Evolutionary conservation across 2,797 vertebrate species (phyloP), one percentile per base, ranked within the genome.

Genomic region (Cynodonichthys magdalenae): DNA sequence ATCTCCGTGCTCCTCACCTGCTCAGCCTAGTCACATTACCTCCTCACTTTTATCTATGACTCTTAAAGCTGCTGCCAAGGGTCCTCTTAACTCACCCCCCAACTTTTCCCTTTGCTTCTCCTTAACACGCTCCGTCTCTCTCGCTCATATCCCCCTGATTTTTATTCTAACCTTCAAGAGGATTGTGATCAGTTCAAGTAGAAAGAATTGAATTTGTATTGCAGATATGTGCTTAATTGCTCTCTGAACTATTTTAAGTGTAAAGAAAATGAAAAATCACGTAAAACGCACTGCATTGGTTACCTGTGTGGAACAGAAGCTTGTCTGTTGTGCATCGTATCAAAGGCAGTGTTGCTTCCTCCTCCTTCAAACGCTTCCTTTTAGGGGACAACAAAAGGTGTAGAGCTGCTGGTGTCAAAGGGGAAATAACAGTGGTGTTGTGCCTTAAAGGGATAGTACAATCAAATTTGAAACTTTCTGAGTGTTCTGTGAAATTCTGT

Each of bases 21-120:
- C 86, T 87, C 82, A 87, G 81, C 70, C 64, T 85, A 49, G 83
- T 87, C 84, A 87, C 84, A 89, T 90, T 85, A 87, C 75, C 80
- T 78, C 79, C 81, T 86, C 80, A 83, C 83, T 86, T 90, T 86
- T 85, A 88, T 90, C 81, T 89, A 84, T 86, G 86, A 86, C 87
- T 89, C 82, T 88, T 84, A 84, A 90, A 86, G 80, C 85, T 83
- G 67, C 62, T 85, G 83, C 87, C 88, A 84, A 89, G 83, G 84
- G 89, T 89, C 83, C 83, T 87, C 84, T 90, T 85, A 81, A 80
- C 73, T 89, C 79, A 63, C 59, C 81, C 65, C 72, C 41, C 78
- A 77, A 84, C 81, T 75, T 84, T 82, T 71, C 73, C 72, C 80
- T 69, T 63, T 54, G 65, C 53, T 55, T 48, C 65, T 36, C 34